These are phyloP conservation scores for Coleophora flavipennella DNA, from an alignment of 2,888 invertebrate species.

Conservation along the genomic window DNA sequence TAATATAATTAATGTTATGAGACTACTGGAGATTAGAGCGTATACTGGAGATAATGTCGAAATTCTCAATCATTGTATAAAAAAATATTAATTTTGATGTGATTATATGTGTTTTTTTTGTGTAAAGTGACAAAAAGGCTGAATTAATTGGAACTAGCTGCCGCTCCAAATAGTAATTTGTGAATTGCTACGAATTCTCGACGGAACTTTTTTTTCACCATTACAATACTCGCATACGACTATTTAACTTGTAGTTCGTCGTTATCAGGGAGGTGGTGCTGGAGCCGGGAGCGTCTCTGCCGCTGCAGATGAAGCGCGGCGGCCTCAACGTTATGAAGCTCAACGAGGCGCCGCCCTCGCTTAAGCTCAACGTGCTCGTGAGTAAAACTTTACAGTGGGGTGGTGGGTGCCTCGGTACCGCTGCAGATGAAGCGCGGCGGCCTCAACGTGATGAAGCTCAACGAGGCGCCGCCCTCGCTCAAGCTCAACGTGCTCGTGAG, in stretches of 20 bases:
- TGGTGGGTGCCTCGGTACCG: constrained; percentile 77
- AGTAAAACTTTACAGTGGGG: constrained; percentile 62
- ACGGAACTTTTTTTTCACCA: too few species aligned
- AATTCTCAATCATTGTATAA: too few species aligned
- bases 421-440: constrained; percentile 65
- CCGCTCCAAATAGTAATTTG: too few species aligned
- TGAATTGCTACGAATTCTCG: too few species aligned
- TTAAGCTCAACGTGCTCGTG: constrained; percentile 61
- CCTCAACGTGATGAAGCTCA: constrained; percentile 49
- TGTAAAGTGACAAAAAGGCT: too few species aligned
- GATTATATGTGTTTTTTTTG: too few species aligned
- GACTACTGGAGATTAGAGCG: too few species aligned
- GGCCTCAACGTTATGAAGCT: constrained; percentile 51
- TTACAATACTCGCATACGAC: too few species aligned
- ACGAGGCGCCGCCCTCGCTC: constrained; percentile 58
- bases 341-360: constrained; percentile 57
- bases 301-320: constrained; percentile 67
- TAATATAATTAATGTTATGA: too few species aligned
- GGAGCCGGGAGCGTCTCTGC: constrained; percentile 75
- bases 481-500: constrained; percentile 57
- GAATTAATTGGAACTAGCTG: too few species aligned
- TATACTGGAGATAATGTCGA: too few species aligned
- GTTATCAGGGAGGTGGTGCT: constrained; percentile 72
- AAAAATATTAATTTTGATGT: too few species aligned
- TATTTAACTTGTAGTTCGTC: neutral